Conservation (phyloP, 2,113 vertebrate species). For the Oryzias javanicus region DNA sequence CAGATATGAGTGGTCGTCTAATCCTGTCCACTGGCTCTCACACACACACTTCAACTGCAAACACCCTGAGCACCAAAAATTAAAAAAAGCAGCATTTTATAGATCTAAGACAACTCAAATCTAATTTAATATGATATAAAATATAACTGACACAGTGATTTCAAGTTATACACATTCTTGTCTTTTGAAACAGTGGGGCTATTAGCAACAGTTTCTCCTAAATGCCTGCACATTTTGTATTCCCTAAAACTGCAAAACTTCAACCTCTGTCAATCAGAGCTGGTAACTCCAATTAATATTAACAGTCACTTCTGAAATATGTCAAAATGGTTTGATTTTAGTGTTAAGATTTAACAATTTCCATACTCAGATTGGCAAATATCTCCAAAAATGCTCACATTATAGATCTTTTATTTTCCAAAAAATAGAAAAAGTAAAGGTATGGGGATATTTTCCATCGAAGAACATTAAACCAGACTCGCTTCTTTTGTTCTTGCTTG, state of each 20-base stretch:
- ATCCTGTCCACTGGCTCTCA: constrained; percentile 57
- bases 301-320: too few species aligned
- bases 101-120: constrained; percentile 28
- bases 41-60: constrained; percentile 27
- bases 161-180: constrained; percentile 5
- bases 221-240: constrained; percentile 35
- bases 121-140: constrained; percentile 9
- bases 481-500: constrained; percentile 67
- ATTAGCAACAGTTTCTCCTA: constrained; percentile 1
- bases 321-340: constrained; percentile 37
- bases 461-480: constrained; percentile 38
- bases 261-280: constrained; percentile 58
- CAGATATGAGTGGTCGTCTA: constrained; percentile 61
- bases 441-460: constrained; percentile 29
- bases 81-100: constrained; percentile 25
- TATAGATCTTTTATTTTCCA: constrained; percentile 6
- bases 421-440: too few species aligned
- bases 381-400: constrained; percentile 10
- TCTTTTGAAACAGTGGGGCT: neutral
- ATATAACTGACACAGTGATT: constrained; percentile 6
- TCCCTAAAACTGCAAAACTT: constrained; percentile 35
- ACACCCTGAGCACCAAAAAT: constrained; percentile 36
- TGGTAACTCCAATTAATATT: too few species aligned
- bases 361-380: constrained; percentile 35
- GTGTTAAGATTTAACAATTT: constrained; percentile 21